Evolutionary conservation across 2,113 vertebrate genomes (phyloP).

Genomic region (Pelobates fuscus): DNA sequence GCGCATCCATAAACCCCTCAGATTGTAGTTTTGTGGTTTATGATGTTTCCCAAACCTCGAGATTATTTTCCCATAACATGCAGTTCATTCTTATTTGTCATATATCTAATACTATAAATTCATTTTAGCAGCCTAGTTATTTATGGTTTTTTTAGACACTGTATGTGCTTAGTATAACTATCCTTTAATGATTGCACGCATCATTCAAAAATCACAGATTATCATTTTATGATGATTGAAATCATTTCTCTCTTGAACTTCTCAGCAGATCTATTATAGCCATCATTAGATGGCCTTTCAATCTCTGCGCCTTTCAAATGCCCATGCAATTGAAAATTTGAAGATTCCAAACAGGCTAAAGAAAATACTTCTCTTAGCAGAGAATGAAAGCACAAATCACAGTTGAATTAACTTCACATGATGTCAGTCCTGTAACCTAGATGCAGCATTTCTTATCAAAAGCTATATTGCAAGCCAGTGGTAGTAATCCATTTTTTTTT

Average conservation of each 20-base stretch:
- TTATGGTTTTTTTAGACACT: too few species aligned
- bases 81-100: too few species aligned
- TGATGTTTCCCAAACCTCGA: too few species aligned
- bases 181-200: neutral
- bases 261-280: neutral
- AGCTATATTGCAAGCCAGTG: neutral
- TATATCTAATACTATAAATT: too few species aligned
- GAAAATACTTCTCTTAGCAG: slow-evolving; percentile 1
- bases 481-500: slow-evolving; percentile 47
- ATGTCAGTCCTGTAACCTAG: slow-evolving; percentile 2
- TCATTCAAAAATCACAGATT: neutral
- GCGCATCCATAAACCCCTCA: too few species aligned
- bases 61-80: too few species aligned
- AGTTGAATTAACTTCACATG: neutral
- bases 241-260: neutral
- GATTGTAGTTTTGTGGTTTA: too few species aligned
- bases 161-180: neutral
- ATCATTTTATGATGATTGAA: neutral
- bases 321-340: neutral
- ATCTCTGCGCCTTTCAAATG: neutral
- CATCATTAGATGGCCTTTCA: slow-evolving; percentile 16
- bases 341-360: neutral
- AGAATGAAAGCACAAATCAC: slow-evolving; percentile 22
- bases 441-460: neutral
- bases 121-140: too few species aligned